Evolutionary conservation across 37 sponge, comb jelly and placozoan species (phyloP).

Genomic region (Ephydatia muelleri): DNA sequence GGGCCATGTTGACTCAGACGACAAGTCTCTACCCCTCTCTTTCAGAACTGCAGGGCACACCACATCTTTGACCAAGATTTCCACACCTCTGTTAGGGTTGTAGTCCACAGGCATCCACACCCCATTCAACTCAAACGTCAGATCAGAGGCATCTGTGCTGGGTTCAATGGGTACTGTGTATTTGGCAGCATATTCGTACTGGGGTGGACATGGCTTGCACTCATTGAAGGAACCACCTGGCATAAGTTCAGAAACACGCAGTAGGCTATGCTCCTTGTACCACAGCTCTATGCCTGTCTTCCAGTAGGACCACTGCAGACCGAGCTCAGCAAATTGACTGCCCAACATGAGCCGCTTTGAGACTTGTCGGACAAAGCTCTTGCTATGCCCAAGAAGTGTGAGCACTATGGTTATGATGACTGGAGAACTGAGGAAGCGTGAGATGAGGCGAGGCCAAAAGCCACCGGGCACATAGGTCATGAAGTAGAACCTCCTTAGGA

Average conservation of each 20-base stretch:
- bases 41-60: conserved; percentile 51
- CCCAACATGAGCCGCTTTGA: conserved; percentile 18
- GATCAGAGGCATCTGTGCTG: conserved; percentile 27
- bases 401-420: conserved; percentile 48
- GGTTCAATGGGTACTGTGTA: conserved; percentile 62
- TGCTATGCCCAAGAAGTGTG: conserved; percentile 30
- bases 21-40: background rate
- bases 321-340: background rate
- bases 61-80: conserved; percentile 73
- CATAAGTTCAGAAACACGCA: conserved; percentile 75
- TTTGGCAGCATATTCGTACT: conserved; percentile 14
- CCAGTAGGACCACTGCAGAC: conserved; percentile 90
- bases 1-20: conserved; percentile 66
- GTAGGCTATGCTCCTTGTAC: conserved; percentile 71
- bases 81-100: conserved; percentile 67
- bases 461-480: conserved; percentile 92
- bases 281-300: conserved; percentile 90
- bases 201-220: conserved; percentile 55
- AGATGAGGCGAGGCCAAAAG: conserved; percentile 92
- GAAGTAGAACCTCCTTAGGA: conserved; percentile 86
- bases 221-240: conserved; percentile 40
- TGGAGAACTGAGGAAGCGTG: conserved; percentile 64
- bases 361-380: conserved; percentile 44
- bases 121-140: conserved; percentile 72
- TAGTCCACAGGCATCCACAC: conserved; percentile 64